A percentile compares a stretch with the other conserved stretches of the same genome.
Evolutionary conservation across 2,888 invertebrate species (phyloP).

Genomic region (Leptinotarsa juncta): DNA sequence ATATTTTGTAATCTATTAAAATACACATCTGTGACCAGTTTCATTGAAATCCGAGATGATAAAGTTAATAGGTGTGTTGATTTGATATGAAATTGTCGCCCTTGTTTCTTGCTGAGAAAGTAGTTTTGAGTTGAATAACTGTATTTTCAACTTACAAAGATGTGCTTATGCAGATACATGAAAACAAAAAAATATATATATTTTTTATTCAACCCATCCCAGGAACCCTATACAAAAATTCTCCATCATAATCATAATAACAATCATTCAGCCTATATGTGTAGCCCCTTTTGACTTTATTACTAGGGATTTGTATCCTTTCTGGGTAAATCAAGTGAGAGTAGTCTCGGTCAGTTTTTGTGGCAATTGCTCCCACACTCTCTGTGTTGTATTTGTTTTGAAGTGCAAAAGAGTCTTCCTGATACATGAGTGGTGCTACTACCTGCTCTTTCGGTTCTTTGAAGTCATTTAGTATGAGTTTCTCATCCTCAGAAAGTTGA

Average conservation of each 20-base stretch:
- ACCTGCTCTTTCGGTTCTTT: constrained; percentile 24
- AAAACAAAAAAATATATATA: constrained; percentile 34
- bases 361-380: constrained; percentile 39
- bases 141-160: no score
- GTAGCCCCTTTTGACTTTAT: constrained; percentile 72
- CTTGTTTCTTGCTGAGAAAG: no score
- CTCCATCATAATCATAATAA: constrained; percentile 84
- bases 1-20: no score
- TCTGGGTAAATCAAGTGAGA: constrained; percentile 68
- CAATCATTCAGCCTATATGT: constrained; percentile 83
- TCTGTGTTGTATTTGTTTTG: constrained; percentile 46
- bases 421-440: constrained; percentile 27
- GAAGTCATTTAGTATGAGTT: constrained; percentile 44
- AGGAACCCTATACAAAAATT: constrained; percentile 82
- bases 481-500: constrained; percentile 48
- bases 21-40: no score
- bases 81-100: no score
- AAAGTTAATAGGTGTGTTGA: no score
- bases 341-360: constrained; percentile 49
- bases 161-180: no score
- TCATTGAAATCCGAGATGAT: no score
- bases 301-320: constrained; percentile 77
- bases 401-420: constrained; percentile 35
- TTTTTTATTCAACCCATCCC: constrained; percentile 67
- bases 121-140: no score